phyloP scores from a whole-genome alignment of 2,113 vertebrate genomes.

The Zosterops borbonicus region DNA sequence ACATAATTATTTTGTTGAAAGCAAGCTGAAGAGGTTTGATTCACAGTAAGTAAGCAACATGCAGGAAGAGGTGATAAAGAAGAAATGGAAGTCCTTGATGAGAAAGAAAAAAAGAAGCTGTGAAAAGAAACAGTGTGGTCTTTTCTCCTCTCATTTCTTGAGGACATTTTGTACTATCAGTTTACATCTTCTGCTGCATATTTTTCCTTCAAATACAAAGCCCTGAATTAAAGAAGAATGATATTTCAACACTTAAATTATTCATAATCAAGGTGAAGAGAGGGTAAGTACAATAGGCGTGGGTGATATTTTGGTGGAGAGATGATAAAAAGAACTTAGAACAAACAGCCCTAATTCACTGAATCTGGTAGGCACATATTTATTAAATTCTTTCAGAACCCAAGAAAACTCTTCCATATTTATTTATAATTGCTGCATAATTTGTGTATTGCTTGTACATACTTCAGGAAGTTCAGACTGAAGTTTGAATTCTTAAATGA shows the following conservation, averaged over 20 bases:
- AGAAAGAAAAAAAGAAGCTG: not conserved
- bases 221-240: not conserved
- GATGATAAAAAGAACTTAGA: not conserved
- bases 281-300: not conserved
- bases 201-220: not conserved
- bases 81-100: not conserved
- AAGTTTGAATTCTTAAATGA: not conserved
- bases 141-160: not conserved
- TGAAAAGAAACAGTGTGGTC: accelerated
- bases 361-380: not conserved
- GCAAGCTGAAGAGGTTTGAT: not conserved
- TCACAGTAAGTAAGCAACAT: not conserved
- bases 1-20: not conserved
- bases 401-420: not conserved
- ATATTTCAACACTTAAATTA: not conserved
- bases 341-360: not conserved
- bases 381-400: not conserved
- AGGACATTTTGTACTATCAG: not conserved
- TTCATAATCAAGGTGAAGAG: not conserved
- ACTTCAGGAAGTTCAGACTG: not conserved
- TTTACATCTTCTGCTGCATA: not conserved
- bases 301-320: not conserved
- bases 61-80: not conserved
- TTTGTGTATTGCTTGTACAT: not conserved
- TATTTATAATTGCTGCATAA: not conserved